Evolutionary conservation across 2,888 invertebrate species (phyloP), one percentile per base, ranked within the genome.

Genomic region (Mechanitis messenoides): DNA sequence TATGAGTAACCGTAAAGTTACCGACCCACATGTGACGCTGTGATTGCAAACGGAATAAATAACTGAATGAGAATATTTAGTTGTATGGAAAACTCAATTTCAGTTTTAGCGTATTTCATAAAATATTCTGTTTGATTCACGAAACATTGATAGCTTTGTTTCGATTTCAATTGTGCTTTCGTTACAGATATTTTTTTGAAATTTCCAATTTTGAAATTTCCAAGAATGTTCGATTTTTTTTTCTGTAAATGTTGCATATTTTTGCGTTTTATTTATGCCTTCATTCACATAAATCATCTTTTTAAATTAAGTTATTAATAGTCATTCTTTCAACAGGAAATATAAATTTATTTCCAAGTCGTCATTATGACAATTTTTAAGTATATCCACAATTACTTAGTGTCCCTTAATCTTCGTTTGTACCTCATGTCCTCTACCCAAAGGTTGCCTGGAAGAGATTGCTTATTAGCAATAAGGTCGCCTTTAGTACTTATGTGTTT

Each of bases 11-110:
- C 66, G 63, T 61, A 69, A 71, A 71, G 67, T 69, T 71, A 67
- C 63, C 62, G 61, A 64, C 68, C 67, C 67, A 68, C 67, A 66
- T 67, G 66, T 71, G 70, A 68, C 71, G 67, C 61, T 53, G 68
- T 71, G 71, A 71, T 71, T 71, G 69, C 69, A 65, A 68, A 68
- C 69, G 62, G 71, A 71, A 70, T 70, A 71, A 69, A 69, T 71
- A 67, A 64, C 54, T 38, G 60, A 63, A 69, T 63, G 64, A 63
- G 65, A 66, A 66, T 66, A 66, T 66, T 66, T 66, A 66, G 66
- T 61, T 66, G 66, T 58, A 61, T 28, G 66, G 65, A 53, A 46
- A 56, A 58, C 59, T 55, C 61, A 54, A 63, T 63, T 63, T 63
- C 59, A 63, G 56, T 63, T 59, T 63, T 62, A 59, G 47, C 59